A percentile compares a stretch with the other conserved stretches of the same genome.
phyloP scores from a whole-genome alignment of 2,113 vertebrate species.

The Hyla sarda region DNA sequence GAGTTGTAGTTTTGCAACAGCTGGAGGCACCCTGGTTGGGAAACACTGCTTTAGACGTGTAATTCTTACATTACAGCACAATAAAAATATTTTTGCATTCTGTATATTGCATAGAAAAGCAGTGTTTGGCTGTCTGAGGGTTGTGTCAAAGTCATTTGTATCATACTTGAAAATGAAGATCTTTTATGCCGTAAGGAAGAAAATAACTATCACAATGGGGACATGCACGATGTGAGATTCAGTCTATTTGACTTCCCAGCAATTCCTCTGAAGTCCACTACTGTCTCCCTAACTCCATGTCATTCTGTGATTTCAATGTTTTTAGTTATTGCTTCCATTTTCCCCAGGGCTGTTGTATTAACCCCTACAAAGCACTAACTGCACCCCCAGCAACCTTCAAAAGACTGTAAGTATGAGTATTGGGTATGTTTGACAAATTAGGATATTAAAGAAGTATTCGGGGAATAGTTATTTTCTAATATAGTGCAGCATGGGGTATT shows the following conservation, averaged over 20 bases:
- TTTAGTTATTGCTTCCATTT: background rate
- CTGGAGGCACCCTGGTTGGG: too few relatives aligned
- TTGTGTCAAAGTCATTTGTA: constrained; percentile 15
- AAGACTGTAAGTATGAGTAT: too few relatives aligned
- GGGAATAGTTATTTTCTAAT: too few relatives aligned
- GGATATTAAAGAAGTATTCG: too few relatives aligned
- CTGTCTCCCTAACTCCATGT: background rate
- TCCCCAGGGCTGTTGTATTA: too few relatives aligned
- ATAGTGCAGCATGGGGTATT: too few relatives aligned
- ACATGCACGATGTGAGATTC: constrained; percentile 3
- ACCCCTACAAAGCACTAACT: too few relatives aligned
- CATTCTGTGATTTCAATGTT: background rate
- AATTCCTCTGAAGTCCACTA: background rate
- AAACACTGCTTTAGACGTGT: too few relatives aligned
- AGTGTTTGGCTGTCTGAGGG: background rate
- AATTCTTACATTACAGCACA: background rate
- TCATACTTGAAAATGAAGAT: constrained; percentile 11
- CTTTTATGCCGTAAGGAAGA: background rate
- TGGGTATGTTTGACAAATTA: too few relatives aligned
- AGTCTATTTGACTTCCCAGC: constrained; percentile 5
- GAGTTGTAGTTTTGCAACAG: too few relatives aligned
- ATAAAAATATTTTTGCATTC: background rate
- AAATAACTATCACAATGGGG: constrained; percentile 19
- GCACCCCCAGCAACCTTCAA: too few relatives aligned
- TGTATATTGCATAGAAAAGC: background rate